Conservation (phyloP, 2,888 invertebrate genomes). For the Esperia sulphurella region DNA sequence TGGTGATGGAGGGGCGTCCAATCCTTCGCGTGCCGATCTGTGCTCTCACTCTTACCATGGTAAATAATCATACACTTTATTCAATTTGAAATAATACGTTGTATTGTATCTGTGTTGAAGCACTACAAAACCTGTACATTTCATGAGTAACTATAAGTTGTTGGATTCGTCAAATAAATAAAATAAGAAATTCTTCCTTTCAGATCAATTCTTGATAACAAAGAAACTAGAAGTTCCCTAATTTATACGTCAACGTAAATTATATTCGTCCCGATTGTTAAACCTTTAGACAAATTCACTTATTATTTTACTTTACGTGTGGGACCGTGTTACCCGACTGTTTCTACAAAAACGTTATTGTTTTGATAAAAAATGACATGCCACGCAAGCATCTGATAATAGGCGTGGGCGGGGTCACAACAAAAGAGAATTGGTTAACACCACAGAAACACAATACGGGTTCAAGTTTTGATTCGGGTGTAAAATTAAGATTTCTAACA, state of each 20-base stretch:
- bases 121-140: too few species aligned
- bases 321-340: constrained; percentile 49
- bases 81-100: too few species aligned
- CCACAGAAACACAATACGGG: constrained; percentile 62
- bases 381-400: constrained; percentile 74
- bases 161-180: too few species aligned
- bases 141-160: too few species aligned
- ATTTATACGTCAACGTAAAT: constrained; percentile 56
- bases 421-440: constrained; percentile 75
- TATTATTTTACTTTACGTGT: constrained; percentile 40
- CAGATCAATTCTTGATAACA: not conserved
- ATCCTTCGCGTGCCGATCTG: too few species aligned
- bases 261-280: constrained; percentile 49
- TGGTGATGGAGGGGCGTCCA: too few species aligned
- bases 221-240: constrained; percentile 15
- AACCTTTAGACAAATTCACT: constrained; percentile 56
- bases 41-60: too few species aligned
- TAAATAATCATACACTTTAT: too few species aligned
- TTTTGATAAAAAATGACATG: constrained; percentile 78
- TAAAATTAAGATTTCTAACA: constrained; percentile 73
- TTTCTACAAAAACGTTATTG: constrained; percentile 60
- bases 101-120: too few species aligned
- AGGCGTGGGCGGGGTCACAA: constrained; percentile 67
- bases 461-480: constrained; percentile 68
- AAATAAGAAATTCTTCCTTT: not conserved